These are phyloP conservation scores for Hydrozoanthus tunicans DNA, from an alignment of 64 coral and sea anemone genomes.

Conservation along the genomic window DNA sequence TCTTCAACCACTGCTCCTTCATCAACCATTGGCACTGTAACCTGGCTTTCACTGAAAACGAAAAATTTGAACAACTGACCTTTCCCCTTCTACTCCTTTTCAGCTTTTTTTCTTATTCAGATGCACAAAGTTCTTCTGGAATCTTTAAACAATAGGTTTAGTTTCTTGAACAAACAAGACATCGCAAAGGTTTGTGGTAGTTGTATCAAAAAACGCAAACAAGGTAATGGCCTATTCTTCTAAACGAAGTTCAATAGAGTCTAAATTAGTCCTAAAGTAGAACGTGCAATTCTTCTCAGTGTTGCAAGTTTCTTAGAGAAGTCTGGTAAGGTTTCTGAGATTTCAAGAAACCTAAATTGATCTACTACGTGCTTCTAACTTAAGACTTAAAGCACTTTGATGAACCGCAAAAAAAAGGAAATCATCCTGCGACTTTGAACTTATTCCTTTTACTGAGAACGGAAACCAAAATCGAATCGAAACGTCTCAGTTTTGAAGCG, in stretches of 20 bases:
- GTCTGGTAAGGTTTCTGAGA: background rate
- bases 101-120: too few species aligned
- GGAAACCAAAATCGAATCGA: background rate
- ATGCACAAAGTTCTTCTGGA: too few species aligned
- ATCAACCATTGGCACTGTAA: background rate
- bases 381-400: background rate
- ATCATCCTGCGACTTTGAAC: background rate
- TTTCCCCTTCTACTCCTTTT: too few species aligned
- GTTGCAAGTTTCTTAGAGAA: background rate
- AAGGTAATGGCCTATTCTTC: too few species aligned
- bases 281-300: background rate
- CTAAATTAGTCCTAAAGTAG: background rate
- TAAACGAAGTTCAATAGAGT: too few species aligned
- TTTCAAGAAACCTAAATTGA: background rate
- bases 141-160: too few species aligned
- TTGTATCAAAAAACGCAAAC: too few species aligned
- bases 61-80: background rate
- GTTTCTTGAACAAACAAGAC: too few species aligned
- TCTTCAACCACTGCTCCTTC: background rate
- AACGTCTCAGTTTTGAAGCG: background rate
- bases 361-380: background rate
- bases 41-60: constrained; percentile 13
- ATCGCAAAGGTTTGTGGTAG: too few species aligned
- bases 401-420: background rate
- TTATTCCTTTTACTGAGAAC: background rate